These are phyloP conservation scores for Trachelus iudaicus DNA, from an alignment of 2,888 invertebrate species.

Conservation along the genomic window DNA sequence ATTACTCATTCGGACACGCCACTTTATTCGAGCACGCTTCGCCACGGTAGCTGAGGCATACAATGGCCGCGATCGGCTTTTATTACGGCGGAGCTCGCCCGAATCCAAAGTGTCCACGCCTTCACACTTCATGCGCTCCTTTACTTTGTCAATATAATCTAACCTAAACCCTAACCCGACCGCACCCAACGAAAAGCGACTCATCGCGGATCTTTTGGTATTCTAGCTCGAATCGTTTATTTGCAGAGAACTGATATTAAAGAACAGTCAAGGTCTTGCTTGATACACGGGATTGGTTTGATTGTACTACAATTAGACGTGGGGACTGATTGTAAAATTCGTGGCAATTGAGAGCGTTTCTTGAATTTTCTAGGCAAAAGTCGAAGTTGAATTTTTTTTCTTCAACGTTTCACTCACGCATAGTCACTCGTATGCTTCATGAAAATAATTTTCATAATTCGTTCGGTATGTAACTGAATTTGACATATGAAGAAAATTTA, in stretches of 20 bases:
- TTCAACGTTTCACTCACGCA: background rate
- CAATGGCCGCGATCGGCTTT: slow-evolving; percentile 40
- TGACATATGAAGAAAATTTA: background rate
- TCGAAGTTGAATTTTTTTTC: background rate
- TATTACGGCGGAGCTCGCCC: background rate
- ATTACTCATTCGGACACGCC: slow-evolving; percentile 62
- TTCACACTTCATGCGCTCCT: background rate
- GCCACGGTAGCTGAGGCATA: slow-evolving; percentile 39
- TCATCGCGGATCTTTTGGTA: background rate
- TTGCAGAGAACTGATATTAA: background rate
- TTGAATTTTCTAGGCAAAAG: background rate
- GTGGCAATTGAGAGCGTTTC: background rate
- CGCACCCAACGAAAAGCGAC: slow-evolving; percentile 5
- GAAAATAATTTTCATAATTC: background rate
- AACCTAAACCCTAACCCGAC: slow-evolving; percentile 15
- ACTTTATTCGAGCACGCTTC: slow-evolving; percentile 50
- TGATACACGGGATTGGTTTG: background rate
- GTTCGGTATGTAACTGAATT: too few relatives aligned
- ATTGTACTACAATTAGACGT: background rate
- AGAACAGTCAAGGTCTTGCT: background rate
- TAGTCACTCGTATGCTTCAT: background rate
- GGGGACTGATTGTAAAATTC: background rate
- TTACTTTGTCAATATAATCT: background rate
- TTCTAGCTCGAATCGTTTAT: background rate
- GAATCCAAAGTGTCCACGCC: background rate